Conservation (phyloP, 2,113 vertebrate species). For the Calcarius ornatus region DNA sequence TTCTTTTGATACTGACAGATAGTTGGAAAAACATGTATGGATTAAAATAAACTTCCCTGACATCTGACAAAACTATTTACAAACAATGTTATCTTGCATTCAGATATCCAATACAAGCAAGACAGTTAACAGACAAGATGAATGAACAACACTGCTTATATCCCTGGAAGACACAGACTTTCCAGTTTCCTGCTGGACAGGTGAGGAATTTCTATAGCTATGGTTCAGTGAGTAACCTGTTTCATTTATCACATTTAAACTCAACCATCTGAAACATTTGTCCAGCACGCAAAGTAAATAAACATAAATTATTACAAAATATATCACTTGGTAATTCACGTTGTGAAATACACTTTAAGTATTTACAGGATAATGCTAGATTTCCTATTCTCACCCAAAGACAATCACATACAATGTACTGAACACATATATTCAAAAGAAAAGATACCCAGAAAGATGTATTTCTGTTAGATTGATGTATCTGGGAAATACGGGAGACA, state of each 20-base stretch:
- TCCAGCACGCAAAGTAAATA: background rate
- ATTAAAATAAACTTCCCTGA: background rate
- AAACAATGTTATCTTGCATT: background rate
- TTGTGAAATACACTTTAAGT: background rate
- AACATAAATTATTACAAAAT: background rate
- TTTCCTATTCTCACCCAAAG: background rate
- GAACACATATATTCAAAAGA: background rate
- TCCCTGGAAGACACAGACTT: background rate
- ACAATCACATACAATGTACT: background rate
- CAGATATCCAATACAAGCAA: background rate
- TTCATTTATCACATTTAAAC: background rate
- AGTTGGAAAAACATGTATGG: background rate
- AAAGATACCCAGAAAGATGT: background rate
- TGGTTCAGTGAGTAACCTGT: background rate
- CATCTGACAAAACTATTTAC: background rate
- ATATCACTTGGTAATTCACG: background rate
- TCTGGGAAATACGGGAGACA: background rate
- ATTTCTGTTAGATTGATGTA: background rate
- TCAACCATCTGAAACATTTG: background rate
- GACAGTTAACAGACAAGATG: background rate
- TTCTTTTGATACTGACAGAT: background rate
- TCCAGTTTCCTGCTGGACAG: background rate
- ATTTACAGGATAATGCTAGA: background rate
- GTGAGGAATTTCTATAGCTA: background rate
- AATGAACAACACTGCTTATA: background rate